Evolutionary conservation across 2,113 vertebrate species (phyloP).

Genomic region (Motacilla alba): DNA sequence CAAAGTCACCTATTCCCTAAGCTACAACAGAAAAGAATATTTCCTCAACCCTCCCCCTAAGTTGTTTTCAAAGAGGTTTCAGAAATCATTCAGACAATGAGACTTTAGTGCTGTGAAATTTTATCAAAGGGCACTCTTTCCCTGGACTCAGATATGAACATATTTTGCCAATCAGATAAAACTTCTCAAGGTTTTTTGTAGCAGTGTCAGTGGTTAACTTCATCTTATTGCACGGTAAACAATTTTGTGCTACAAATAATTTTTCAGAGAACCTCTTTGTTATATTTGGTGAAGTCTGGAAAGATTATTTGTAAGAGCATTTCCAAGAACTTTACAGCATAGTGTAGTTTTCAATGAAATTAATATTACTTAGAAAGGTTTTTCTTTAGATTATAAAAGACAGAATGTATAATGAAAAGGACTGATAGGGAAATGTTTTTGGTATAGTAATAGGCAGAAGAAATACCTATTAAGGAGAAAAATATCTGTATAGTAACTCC

Average conservation of each 20-base stretch:
- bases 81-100: constrained; percentile 65
- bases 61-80: constrained; percentile 60
- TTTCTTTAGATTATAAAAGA: not conserved
- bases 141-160: constrained; percentile 59
- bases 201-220: constrained; percentile 57
- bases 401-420: not conserved
- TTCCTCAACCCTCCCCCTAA: not conserved
- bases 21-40: not conserved
- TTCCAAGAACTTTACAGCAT: constrained; percentile 5
- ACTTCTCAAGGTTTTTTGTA: constrained; percentile 59
- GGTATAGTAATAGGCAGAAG: not conserved
- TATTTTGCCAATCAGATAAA: constrained; percentile 75
- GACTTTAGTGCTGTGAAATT: constrained; percentile 69
- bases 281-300: constrained; percentile 52
- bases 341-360: not conserved
- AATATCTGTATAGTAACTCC: not conserved
- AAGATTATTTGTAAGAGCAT: constrained; percentile 47
- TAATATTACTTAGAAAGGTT: constrained; percentile 10
- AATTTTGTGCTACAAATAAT: constrained; percentile 67
- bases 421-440: not conserved
- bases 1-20: constrained; percentile 8
- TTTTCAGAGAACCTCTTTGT: constrained; percentile 69
- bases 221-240: constrained; percentile 64
- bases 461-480: not conserved
- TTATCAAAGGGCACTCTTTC: constrained; percentile 67